Percentiles rank a stretch among this genome's conserved stretches.
Evolutionary conservation across 2,888 invertebrate genomes (phyloP).

Genomic region (Phyto melanocephala): DNA sequence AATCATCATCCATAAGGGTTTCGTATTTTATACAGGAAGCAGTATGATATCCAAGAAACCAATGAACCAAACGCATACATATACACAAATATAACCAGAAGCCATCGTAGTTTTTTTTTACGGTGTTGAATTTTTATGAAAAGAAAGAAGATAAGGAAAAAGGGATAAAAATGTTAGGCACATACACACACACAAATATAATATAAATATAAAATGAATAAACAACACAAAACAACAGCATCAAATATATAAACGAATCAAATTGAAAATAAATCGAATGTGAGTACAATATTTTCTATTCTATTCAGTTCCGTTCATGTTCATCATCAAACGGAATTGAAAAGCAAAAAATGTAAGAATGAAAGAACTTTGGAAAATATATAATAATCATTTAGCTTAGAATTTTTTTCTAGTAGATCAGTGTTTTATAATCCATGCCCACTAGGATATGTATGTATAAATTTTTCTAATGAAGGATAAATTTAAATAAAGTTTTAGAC

Average conservation of each 20-base stretch:
- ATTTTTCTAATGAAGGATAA: too few species aligned
- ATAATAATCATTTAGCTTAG: neutral
- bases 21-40: conserved; percentile 17
- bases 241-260: conserved; percentile 68
- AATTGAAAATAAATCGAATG: conserved; percentile 75
- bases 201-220: conserved; percentile 66
- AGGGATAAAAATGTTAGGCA: neutral
- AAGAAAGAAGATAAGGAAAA: conserved; percentile 48
- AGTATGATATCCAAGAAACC: conserved; percentile 25
- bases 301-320: neutral
- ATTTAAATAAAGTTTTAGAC: too few species aligned
- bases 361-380: neutral
- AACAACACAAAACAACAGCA: neutral
- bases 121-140: conserved; percentile 8
- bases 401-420: neutral
- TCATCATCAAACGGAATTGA: conserved; percentile 20
- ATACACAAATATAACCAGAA: conserved; percentile 38
- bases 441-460: too few species aligned
- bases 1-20: conserved; percentile 23
- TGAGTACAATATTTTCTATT: conserved; percentile 58
- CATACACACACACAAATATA: neutral
- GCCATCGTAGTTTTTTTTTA: conserved; percentile 26
- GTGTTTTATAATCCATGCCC: too few species aligned
- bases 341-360: neutral
- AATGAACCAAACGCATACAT: neutral